Conservation (phyloP, 2,888 invertebrate genomes). For the Campopleginae sp. region DNA sequence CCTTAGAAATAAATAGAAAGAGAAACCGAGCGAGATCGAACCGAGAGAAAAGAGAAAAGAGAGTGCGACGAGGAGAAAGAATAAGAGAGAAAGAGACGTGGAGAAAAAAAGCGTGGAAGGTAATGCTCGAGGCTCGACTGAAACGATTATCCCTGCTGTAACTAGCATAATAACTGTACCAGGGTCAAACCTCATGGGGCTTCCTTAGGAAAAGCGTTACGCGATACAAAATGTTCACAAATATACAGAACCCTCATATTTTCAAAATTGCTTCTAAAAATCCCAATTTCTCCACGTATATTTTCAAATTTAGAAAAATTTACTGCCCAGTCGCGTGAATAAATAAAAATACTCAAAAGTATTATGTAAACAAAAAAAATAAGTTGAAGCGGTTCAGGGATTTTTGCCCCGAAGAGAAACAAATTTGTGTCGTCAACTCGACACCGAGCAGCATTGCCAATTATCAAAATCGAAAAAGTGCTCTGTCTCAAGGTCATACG, state of each 20-base stretch:
- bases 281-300: not conserved
- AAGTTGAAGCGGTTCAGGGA: too few species aligned
- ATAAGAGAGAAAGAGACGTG: not conserved
- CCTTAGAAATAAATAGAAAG: conserved; percentile 74
- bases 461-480: too few species aligned
- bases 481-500: too few species aligned
- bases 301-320: not conserved
- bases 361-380: too few species aligned
- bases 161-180: conserved; percentile 76
- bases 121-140: conserved; percentile 64
- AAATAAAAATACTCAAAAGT: not conserved
- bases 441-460: too few species aligned
- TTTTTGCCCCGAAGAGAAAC: too few species aligned
- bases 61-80: conserved; percentile 12
- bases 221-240: conserved; percentile 53
- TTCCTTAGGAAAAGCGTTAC: conserved; percentile 73
- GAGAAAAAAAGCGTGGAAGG: conserved; percentile 15
- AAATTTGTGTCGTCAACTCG: too few species aligned
- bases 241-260: not conserved
- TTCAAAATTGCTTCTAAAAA: not conserved
- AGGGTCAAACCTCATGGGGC: conserved; percentile 77
- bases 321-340: not conserved
- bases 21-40: conserved; percentile 9
- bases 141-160: conserved; percentile 74
- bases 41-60: conserved; percentile 19